Conservation (phyloP, 2,113 vertebrate species). For the Capreolus pygargus region DNA sequence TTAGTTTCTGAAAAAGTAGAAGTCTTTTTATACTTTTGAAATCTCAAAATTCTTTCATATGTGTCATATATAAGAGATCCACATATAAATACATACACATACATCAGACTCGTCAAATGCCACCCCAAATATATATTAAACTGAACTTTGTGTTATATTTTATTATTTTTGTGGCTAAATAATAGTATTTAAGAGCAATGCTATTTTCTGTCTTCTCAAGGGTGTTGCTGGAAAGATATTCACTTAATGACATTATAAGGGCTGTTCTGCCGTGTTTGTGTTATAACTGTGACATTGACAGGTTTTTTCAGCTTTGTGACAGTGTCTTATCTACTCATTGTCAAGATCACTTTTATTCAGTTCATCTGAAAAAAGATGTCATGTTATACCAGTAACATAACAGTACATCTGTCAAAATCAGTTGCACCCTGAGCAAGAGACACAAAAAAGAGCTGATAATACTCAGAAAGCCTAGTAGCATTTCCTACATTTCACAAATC, state of each 20-base stretch:
- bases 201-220: slow-evolving; percentile 5
- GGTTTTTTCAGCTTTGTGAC: slow-evolving; percentile 55
- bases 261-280: neutral
- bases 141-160: neutral
- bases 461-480: slow-evolving; percentile 35
- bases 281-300: slow-evolving; percentile 34
- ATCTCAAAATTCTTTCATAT: neutral
- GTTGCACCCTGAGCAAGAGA: slow-evolving; percentile 39
- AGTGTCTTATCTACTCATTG: slow-evolving; percentile 55
- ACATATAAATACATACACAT: neutral
- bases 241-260: slow-evolving; percentile 43
- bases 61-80: neutral
- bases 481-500: slow-evolving; percentile 55
- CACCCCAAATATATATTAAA: neutral
- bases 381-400: slow-evolving; percentile 37
- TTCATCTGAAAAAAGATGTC: slow-evolving; percentile 42
- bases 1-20: neutral
- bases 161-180: slow-evolving; percentile 20
- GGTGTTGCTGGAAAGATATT: neutral
- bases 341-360: slow-evolving; percentile 60
- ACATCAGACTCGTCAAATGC: neutral
- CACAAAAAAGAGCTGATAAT: slow-evolving; percentile 32
- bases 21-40: neutral
- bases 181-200: neutral
- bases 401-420: slow-evolving; percentile 70